Conservation (phyloP, 2,888 invertebrate species). For the Gastrophysa polygoni region DNA sequence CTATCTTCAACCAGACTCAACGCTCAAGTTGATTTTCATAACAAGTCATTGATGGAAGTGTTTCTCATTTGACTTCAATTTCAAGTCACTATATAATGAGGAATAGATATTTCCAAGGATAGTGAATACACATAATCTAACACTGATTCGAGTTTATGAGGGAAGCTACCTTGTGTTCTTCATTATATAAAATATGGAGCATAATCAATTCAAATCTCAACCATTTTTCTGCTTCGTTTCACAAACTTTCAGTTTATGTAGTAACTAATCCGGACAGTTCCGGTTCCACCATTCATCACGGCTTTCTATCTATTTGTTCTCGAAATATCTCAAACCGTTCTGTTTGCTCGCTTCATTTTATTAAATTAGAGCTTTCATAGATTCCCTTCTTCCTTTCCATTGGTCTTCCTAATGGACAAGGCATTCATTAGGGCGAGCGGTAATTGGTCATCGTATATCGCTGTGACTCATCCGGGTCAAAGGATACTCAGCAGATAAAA, state of each 20-base stretch:
- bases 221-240: not conserved
- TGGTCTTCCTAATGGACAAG: not conserved
- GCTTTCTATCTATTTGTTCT: not conserved
- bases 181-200: not conserved
- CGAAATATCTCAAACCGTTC: not conserved
- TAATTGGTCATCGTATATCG: not conserved
- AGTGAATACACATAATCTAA: no score
- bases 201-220: not conserved
- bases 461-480: not conserved
- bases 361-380: conserved; percentile 1
- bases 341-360: not conserved
- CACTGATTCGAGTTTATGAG: no score
- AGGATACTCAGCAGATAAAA: not conserved
- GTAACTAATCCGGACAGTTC: not conserved
- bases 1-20: no score
- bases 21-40: no score
- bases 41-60: no score
- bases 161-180: no score
- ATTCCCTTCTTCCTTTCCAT: not conserved
- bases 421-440: conserved; percentile 5
- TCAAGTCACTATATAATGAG: no score
- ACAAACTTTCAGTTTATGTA: not conserved
- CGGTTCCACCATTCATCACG: not conserved
- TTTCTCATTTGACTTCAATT: no score
- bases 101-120: no score